phyloP scores from a whole-genome alignment of 2,113 vertebrate species.

The Halichoeres trimaculatus region DNA sequence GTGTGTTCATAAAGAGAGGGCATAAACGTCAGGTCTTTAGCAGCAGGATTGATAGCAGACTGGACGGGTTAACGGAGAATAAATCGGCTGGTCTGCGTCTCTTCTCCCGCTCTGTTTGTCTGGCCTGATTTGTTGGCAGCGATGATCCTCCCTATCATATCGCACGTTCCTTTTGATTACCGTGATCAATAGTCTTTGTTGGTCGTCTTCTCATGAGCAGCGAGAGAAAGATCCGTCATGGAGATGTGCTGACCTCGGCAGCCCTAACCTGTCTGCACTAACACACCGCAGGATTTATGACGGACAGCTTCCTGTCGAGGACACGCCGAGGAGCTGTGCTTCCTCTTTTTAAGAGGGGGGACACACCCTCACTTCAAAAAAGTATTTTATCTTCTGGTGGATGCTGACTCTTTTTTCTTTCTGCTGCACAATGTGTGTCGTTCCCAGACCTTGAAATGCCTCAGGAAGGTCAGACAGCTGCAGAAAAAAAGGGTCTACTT shows the following conservation, averaged over 20 bases:
- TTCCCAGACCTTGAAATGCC: conserved; percentile 16
- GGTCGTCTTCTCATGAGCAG: conserved; percentile 33
- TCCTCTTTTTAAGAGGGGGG: conserved; percentile 4
- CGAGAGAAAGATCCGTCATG: conserved; percentile 58
- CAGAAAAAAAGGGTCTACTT: conserved; percentile 17
- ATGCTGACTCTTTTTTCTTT: conserved; percentile 40
- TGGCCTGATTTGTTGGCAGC: conserved; percentile 63
- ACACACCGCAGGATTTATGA: conserved; percentile 53
- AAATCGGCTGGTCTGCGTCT: conserved; percentile 48
- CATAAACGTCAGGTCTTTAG: conserved; percentile 45
- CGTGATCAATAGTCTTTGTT: conserved; percentile 70
- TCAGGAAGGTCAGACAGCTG: conserved; percentile 18
- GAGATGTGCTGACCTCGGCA: conserved; percentile 60
- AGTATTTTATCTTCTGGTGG: conserved; percentile 24
- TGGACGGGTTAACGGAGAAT: conserved; percentile 43
- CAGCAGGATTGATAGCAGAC: conserved; percentile 53
- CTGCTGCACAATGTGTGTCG: conserved; percentile 26
- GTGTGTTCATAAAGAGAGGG: conserved; percentile 28
- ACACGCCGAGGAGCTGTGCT: neutral
- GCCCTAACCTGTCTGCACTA: conserved; percentile 45
- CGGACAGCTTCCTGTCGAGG: conserved; percentile 45
- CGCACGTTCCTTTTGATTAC: conserved; percentile 65
- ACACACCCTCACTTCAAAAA: neutral
- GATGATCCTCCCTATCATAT: conserved; percentile 60
- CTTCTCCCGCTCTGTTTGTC: conserved; percentile 56